A percentile compares a stretch with the other conserved stretches of the same genome.
These are phyloP conservation scores for Ancistrus triradiatus DNA, from an alignment of 2,113 vertebrate genomes.

Conservation along the genomic window DNA sequence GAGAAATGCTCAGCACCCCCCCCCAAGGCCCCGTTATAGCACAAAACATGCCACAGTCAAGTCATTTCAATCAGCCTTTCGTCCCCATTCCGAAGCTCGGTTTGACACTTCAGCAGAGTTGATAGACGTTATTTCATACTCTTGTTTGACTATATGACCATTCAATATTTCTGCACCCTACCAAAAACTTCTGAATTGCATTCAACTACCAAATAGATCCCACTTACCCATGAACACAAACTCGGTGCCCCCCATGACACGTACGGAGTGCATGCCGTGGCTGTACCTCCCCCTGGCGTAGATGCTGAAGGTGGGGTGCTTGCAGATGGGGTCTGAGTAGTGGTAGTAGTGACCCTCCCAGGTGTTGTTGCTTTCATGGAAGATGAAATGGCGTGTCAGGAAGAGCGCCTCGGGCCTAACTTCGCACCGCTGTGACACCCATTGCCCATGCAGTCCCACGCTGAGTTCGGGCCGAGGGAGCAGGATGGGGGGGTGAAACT, in stretches of 20 bases:
- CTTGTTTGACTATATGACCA: too few species aligned
- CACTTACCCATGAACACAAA: conserved; percentile 91
- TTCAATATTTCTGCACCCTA: too few species aligned
- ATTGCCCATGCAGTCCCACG: conserved; percentile 85
- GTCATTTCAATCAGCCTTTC: too few species aligned
- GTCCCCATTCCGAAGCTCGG: too few species aligned
- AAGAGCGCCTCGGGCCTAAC: conserved; percentile 94
- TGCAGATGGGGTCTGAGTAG: conserved; percentile 93
- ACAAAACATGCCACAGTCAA: too few species aligned
- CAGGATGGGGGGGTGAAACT: conserved; percentile 84
- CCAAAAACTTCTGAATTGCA: too few species aligned
- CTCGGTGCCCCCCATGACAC: conserved; percentile 87
- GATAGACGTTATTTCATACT: too few species aligned
- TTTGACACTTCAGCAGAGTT: too few species aligned
- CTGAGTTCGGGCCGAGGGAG: conserved; percentile 81
- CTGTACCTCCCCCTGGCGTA: conserved; percentile 91
- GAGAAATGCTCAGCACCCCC: too few species aligned
- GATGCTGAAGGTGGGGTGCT: conserved; percentile 92
- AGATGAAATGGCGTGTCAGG: conserved; percentile 93
- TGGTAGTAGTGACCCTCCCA: conserved; percentile 98
- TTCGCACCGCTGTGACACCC: conserved; percentile 95
- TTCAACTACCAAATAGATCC: too few species aligned
- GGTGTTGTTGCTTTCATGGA: conserved; percentile 91
- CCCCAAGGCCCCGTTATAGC: too few species aligned
- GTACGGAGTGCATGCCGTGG: conserved; percentile 79